Conservation (phyloP, 2,888 invertebrate genomes). For the Formica aserva region DNA sequence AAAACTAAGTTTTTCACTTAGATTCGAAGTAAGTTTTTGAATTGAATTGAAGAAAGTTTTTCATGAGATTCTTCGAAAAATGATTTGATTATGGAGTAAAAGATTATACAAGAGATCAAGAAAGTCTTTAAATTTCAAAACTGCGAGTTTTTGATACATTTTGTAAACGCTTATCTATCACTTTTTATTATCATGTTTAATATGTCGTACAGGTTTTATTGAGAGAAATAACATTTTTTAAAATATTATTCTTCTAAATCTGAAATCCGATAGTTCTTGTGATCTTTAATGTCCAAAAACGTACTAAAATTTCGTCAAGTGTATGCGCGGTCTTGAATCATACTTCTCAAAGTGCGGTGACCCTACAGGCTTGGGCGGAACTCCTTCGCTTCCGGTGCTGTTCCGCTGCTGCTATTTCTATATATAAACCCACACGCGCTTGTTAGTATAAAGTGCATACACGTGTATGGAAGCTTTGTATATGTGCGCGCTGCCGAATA, state of each 20-base stretch:
- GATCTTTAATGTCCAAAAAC: not conserved
- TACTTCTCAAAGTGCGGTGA: slow-evolving; percentile 82
- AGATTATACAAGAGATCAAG: not conserved
- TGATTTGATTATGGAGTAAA: not conserved
- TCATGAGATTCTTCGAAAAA: not conserved
- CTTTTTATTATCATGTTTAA: not conserved
- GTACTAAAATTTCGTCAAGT: slow-evolving; percentile 40
- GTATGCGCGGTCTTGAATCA: slow-evolving; percentile 66
- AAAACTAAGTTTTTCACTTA: not conserved
- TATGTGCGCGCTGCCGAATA: slow-evolving; percentile 6
- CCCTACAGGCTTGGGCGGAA: slow-evolving; percentile 83
- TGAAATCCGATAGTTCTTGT: not conserved
- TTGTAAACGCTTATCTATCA: not conserved
- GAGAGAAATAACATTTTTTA: not conserved
- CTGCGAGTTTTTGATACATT: not conserved
- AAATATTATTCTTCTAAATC: not conserved
- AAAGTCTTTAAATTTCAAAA: not conserved
- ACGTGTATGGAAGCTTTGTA: not conserved
- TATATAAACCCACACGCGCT: slow-evolving; percentile 72
- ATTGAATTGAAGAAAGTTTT: not conserved
- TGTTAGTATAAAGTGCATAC: slow-evolving; percentile 35
- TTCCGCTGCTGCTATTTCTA: slow-evolving; percentile 82
- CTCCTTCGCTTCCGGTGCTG: slow-evolving; percentile 84
- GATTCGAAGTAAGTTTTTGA: not conserved
- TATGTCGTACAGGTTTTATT: not conserved